Percentiles rank a stretch among this genome's conserved stretches.
Evolutionary conservation across 1,140 invertebrate genomes (phyloP).

Genomic region (Tetramorium alpestre): DNA sequence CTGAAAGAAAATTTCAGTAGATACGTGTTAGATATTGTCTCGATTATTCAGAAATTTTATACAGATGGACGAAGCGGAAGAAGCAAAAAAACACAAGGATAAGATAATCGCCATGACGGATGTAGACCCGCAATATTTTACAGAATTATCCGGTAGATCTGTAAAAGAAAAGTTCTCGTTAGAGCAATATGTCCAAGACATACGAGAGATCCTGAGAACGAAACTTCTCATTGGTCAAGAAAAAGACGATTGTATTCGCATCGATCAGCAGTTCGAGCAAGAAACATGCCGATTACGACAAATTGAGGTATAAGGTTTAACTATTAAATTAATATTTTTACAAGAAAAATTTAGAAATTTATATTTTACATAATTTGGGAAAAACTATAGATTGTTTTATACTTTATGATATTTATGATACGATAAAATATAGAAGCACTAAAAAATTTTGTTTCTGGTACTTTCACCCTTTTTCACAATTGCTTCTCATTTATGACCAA

Average conservation of each 20-base stretch:
- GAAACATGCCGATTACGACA: slow-evolving; percentile 86
- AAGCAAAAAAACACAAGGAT: slow-evolving; percentile 69
- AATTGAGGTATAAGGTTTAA: slow-evolving; percentile 82
- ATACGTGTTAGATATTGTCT: background rate
- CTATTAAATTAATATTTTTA: background rate
- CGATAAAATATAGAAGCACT: too few relatives aligned
- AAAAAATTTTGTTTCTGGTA: too few relatives aligned
- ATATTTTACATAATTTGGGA: background rate
- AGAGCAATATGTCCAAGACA: slow-evolving; percentile 86
- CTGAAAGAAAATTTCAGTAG: background rate
- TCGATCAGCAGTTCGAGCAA: slow-evolving; percentile 87
- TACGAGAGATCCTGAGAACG: slow-evolving; percentile 86
- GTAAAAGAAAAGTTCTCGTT: slow-evolving; percentile 86
- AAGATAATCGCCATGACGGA: slow-evolving; percentile 81
- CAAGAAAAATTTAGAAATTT: background rate
- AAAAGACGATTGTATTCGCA: slow-evolving; percentile 87
- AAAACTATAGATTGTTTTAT: too few relatives aligned
- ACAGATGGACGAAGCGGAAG: slow-evolving; percentile 70
- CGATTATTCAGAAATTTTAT: background rate
- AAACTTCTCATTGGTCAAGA: slow-evolving; percentile 87
- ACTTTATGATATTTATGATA: too few relatives aligned
- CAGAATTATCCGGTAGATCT: slow-evolving; percentile 86
- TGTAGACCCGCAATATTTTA: slow-evolving; percentile 88
- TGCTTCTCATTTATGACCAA: background rate
- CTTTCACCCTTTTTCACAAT: too few relatives aligned